Conservation (phyloP, 2,888 invertebrate species). For the Hybos culiciformis region DNA sequence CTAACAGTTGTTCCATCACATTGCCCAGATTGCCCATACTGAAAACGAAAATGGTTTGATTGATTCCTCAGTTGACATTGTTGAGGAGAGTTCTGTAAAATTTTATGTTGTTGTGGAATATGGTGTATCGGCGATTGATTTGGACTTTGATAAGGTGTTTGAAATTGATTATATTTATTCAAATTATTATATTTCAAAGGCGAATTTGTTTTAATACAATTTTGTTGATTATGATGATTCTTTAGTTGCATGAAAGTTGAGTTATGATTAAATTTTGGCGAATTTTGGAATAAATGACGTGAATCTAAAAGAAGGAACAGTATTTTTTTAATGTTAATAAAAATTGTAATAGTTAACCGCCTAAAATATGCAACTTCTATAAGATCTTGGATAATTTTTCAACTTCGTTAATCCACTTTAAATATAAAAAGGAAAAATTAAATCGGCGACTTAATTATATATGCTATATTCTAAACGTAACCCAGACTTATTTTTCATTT, state of each 20-base stretch:
- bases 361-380: too few relatives aligned
- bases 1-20: background rate
- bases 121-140: constrained; percentile 13
- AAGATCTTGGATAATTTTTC: too few relatives aligned
- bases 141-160: constrained; percentile 11
- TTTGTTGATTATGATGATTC: constrained; percentile 14
- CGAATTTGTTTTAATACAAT: constrained; percentile 11
- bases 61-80: constrained; percentile 11
- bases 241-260: constrained; percentile 23
- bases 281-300: constrained; percentile 31
- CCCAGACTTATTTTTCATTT: background rate
- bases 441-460: too few relatives aligned
- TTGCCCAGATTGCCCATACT: constrained; percentile 2
- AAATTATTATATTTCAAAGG: background rate
- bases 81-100: constrained; percentile 6
- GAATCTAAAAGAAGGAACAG: constrained; percentile 25
- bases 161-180: background rate
- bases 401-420: too few relatives aligned
- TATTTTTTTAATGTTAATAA: too few relatives aligned
- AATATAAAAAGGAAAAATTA: too few relatives aligned
- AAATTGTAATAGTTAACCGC: too few relatives aligned
- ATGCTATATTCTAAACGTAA: background rate
- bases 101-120: constrained; percentile 14
- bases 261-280: constrained; percentile 26
- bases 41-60: constrained; percentile 8